phyloP scores from a whole-genome alignment of 2,113 vertebrate genomes.

The Heptranchias perlo region DNA sequence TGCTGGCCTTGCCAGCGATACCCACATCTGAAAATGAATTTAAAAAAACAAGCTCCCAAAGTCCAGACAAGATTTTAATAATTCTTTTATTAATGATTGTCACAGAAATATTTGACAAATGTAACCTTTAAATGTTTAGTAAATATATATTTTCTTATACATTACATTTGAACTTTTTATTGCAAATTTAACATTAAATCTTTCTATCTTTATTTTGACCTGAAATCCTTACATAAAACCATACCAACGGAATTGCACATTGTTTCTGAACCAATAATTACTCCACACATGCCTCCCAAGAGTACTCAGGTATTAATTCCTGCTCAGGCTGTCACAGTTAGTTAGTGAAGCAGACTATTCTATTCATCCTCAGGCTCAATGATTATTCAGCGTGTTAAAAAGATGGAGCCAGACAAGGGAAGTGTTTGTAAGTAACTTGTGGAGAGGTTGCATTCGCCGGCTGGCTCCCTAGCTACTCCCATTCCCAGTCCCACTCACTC shows the following conservation, averaged over 20 bases:
- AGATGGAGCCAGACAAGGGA: slow-evolving; percentile 14
- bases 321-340: slow-evolving; percentile 13
- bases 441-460: neutral
- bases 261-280: slow-evolving; percentile 5
- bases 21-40: neutral
- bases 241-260: neutral
- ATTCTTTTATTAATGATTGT: neutral
- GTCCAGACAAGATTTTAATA: neutral
- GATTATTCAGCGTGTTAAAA: slow-evolving; percentile 28
- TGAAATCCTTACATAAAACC: neutral
- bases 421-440: neutral
- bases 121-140: neutral
- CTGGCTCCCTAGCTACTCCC: neutral
- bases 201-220: neutral
- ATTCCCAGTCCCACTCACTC: neutral
- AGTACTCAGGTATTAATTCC: neutral
- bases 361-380: slow-evolving; percentile 33
- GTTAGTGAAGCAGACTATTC: neutral
- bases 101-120: neutral
- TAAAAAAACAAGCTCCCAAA: neutral
- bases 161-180: neutral
- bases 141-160: neutral
- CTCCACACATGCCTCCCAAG: neutral
- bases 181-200: neutral
- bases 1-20: too few relatives aligned